Base-by-base conservation (phyloP, 2,797 vertebrate species). In the Cyclura pinguis region DNA sequence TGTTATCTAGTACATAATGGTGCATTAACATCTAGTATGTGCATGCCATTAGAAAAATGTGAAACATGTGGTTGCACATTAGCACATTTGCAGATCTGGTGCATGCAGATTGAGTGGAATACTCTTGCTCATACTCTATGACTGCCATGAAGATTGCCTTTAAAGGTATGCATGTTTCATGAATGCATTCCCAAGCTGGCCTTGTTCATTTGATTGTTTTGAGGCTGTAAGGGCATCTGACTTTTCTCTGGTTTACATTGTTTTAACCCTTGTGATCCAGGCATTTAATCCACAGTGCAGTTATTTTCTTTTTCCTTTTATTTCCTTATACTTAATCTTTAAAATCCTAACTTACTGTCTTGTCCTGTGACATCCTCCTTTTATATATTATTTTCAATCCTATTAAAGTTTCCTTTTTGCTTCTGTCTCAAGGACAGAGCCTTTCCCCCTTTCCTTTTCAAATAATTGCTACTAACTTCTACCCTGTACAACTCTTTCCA, bases 401-500 rank as follows among this genome's bases (percentile, higher is more conserved):
- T 52, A 6, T 62, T 80, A 16, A 72, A 87, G 64, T 62, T 35
- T 88, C 27, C 38, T 83, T 78, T 87, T 88, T 69, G 64, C 80
- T 81, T 67, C 62, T 88, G 24, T 72, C 82, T 69, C 38, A 22
- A 80, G 64, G 80, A 73, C 81, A 84, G 64, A 84, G 16, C 18
- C 80, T 87, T 90, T 80, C 29, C 84, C 38, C 69, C 59, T 80
- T 50, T 67, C 27, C 76, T 72, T 73, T 76, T 86, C 85, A 78
- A 62, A 59, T 84, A 87, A 80, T 84, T 81, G 38, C 85, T 85
- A 80, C 80, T 89, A 90, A 89, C 86, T 76, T 89, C 81, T 84
- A 52, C 59, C 86, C 86, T 80, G 80, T 90, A 42, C 50, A 80
- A 42, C 88, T 84, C 86, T 92, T 92, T 87, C 88, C 76, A 74